Conservation (phyloP, 2,113 vertebrate genomes). For the Crotalus viridis region DNA sequence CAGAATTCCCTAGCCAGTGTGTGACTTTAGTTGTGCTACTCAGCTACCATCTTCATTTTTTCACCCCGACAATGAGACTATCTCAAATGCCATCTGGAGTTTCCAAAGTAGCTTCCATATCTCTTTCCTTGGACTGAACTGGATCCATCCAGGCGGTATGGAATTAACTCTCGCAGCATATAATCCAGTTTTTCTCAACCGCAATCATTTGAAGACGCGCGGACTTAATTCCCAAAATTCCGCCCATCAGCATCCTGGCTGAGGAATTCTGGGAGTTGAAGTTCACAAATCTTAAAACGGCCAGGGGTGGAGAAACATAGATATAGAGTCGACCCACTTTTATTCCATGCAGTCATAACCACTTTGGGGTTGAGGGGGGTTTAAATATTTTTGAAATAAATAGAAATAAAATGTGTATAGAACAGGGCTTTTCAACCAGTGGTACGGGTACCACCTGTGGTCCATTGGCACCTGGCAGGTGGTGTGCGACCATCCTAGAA, state of each 20-base stretch:
- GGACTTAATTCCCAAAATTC: not conserved
- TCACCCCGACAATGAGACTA: not conserved
- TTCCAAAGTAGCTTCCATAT: not conserved
- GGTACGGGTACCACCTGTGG: no score
- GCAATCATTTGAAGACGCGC: not conserved
- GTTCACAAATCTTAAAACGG: not conserved
- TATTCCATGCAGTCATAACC: not conserved
- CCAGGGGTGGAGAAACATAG: not conserved
- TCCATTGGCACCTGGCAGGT: no score
- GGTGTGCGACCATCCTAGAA: no score
- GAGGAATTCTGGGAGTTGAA: not conserved
- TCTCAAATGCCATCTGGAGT: not conserved
- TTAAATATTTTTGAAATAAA: not conserved
- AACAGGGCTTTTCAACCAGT: no score
- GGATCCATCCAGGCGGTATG: not conserved
- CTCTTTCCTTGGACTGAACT: not conserved
- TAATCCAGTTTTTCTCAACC: not conserved
- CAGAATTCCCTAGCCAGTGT: not conserved
- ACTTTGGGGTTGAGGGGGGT: not conserved
- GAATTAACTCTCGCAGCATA: not conserved
- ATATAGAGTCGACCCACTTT: not conserved
- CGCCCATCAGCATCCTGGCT: not conserved
- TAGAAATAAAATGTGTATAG: not conserved
- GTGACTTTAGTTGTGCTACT: not conserved
- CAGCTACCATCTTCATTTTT: not conserved